Evolutionary conservation across 2,797 vertebrate genomes (phyloP).

Genomic region (Paguma larvata): DNA sequence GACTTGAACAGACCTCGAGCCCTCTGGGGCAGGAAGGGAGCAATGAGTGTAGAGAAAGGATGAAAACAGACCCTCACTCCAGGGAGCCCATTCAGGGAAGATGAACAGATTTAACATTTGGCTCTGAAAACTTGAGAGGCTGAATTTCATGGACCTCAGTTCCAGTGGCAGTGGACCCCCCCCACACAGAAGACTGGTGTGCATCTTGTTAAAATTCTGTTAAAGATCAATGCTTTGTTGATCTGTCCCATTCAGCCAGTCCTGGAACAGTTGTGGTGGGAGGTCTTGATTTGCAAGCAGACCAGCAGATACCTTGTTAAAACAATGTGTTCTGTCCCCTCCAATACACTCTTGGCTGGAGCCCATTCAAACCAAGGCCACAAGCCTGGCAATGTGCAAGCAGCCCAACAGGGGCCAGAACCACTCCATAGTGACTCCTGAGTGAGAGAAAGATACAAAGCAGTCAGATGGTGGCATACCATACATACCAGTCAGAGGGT

Average conservation of each 20-base stretch:
- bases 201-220: not conserved
- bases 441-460: not conserved
- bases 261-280: not conserved
- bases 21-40: not conserved
- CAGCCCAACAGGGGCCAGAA: not conserved
- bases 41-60: not conserved
- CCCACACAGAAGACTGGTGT: not conserved
- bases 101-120: not conserved
- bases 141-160: not conserved
- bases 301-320: not conserved
- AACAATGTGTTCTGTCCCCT: not conserved
- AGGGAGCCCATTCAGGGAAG: not conserved
- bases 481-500: not conserved
- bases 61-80: not conserved
- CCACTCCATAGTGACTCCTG: not conserved
- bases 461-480: too few species aligned
- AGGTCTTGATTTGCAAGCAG: not conserved
- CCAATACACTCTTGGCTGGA: not conserved
- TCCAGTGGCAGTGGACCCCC: not conserved
- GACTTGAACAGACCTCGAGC: not conserved
- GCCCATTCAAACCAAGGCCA: not conserved
- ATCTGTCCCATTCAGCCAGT: not conserved
- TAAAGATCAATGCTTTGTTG: not conserved
- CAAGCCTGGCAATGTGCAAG: not conserved
- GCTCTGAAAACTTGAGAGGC: not conserved